Percentiles rank a stretch among this genome's conserved stretches.
Conservation (phyloP, 2,113 vertebrate genomes). For the Tapirus terrestris region DNA sequence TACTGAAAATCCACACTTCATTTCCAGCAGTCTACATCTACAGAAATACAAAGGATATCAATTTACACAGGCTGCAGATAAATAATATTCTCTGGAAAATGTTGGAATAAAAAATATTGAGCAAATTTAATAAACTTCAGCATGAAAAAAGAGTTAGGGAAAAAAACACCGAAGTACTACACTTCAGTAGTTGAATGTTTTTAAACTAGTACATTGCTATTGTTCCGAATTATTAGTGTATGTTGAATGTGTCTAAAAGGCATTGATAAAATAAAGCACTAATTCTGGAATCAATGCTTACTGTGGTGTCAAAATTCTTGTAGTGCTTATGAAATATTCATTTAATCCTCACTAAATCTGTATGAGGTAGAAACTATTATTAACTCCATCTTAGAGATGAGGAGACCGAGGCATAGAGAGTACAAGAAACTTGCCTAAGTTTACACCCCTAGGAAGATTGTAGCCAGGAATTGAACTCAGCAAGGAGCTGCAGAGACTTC, state of each 20-base stretch:
- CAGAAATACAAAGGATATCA: background rate
- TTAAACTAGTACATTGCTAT: background rate
- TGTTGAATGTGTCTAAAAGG: background rate
- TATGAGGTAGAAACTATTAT: background rate
- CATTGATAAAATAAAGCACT: background rate
- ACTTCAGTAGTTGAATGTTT: background rate
- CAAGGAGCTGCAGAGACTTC: background rate
- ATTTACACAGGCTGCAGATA: background rate
- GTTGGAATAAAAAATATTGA: constrained; percentile 13
- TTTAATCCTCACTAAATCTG: background rate
- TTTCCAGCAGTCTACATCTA: background rate
- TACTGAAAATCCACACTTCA: background rate
- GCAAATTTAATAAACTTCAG: background rate
- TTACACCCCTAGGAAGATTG: background rate
- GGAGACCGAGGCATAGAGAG: background rate
- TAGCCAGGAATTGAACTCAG: background rate
- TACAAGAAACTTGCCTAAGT: background rate
- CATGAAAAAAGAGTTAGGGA: background rate
- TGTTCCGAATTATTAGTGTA: background rate
- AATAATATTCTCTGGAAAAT: background rate
- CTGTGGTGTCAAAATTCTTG: background rate
- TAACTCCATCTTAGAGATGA: background rate
- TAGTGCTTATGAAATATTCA: background rate
- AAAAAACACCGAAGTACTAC: background rate
- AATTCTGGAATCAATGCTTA: background rate